Conservation (phyloP, 2,113 vertebrate genomes). For the Natator depressus region DNA sequence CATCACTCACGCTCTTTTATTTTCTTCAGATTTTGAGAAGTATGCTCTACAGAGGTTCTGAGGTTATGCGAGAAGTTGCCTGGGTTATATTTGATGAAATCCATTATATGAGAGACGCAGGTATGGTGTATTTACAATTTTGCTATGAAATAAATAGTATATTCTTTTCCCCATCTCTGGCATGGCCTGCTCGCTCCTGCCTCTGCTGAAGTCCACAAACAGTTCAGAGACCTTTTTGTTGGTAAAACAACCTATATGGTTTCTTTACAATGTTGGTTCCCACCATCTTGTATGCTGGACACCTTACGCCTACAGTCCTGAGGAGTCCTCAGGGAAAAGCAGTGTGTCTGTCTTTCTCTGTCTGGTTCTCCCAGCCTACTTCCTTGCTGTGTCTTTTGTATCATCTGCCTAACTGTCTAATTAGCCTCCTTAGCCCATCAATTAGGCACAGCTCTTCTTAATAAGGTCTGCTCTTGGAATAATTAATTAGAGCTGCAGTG, state of each 20-base stretch:
- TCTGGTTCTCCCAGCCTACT: not conserved
- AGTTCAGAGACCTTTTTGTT: not conserved
- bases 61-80: constrained; percentile 98
- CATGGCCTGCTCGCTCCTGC: not conserved
- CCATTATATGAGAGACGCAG: constrained; percentile 98
- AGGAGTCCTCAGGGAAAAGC: not conserved
- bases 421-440: not conserved
- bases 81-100: constrained; percentile 99
- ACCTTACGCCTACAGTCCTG: not conserved
- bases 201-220: not conserved
- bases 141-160: not conserved
- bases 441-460: not conserved
- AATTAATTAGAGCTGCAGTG: not conserved
- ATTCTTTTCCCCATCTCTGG: not conserved
- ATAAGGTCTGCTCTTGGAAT: not conserved
- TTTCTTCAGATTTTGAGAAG: constrained; percentile 92
- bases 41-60: constrained; percentile 97
- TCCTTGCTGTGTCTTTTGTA: not conserved
- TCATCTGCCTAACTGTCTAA: not conserved
- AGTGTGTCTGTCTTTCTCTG: no score
- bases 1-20: not conserved
- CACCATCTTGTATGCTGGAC: not conserved
- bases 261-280: not conserved
- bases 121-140: constrained; percentile 62
- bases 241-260: not conserved